Conservation (phyloP, 2,888 invertebrate species). For the Timema podura region DNA sequence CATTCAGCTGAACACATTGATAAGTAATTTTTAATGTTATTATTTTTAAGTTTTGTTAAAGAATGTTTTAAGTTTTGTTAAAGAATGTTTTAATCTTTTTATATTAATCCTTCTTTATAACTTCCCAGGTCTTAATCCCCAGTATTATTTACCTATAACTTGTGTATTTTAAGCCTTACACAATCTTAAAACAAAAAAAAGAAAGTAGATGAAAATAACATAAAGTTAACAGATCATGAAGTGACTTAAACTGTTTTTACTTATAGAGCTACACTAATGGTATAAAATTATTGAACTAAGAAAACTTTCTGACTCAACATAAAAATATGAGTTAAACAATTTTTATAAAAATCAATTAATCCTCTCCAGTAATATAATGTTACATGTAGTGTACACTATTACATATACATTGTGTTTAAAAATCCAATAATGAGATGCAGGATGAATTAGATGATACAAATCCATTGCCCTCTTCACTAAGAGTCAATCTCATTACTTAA, state of each 20-base stretch:
- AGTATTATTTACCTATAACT: not conserved
- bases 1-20: not conserved
- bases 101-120: not conserved
- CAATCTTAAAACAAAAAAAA: not conserved
- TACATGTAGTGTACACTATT: no score
- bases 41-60: no score
- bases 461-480: not conserved
- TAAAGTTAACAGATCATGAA: no score
- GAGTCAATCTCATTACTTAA: not conserved
- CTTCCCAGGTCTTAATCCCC: not conserved
- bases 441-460: not conserved
- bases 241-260: no score
- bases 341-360: not conserved
- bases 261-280: not conserved
- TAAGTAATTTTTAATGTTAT: no score
- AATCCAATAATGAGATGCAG: no score
- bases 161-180: constrained; percentile 4
- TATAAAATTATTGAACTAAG: not conserved
- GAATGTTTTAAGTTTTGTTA: constrained; percentile 14
- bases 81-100: not conserved
- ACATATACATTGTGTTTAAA: no score
- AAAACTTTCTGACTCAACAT: not conserved
- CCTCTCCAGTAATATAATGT: no score
- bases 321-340: not conserved
- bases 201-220: not conserved